Percentiles rank a stretch among this genome's conserved stretches.
Conservation (phyloP, 37 sponge, comb jelly and placozoan species). For the Beroe ovata region DNA sequence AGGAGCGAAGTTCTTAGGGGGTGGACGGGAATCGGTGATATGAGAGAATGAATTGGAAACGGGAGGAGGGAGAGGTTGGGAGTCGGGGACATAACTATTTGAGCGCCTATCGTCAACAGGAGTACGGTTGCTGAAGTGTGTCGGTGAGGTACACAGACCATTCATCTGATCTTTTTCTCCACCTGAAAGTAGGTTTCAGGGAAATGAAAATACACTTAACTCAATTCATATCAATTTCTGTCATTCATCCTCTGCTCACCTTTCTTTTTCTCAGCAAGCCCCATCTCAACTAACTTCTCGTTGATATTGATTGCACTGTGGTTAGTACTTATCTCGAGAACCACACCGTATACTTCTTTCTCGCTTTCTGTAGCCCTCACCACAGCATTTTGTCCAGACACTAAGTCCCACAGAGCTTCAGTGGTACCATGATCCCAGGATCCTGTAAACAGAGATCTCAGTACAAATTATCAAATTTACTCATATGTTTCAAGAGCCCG, state of each 20-base stretch:
- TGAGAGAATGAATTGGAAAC: neutral
- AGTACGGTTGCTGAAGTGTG: neutral
- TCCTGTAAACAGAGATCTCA: too few species aligned
- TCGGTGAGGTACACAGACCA: constrained; percentile 25
- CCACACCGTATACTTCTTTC: constrained; percentile 33
- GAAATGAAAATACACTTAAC: neutral
- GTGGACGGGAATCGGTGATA: neutral
- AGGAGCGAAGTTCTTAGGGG: neutral
- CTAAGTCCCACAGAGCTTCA: constrained; percentile 54
- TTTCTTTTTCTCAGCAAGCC: neutral
- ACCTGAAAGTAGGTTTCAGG: constrained; percentile 16
- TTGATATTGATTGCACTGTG: neutral
- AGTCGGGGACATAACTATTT: neutral
- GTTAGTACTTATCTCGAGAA: neutral
- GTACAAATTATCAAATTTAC: too few species aligned
- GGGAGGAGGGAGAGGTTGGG: neutral
- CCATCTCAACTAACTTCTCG: constrained; percentile 39
- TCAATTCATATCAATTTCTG: neutral
- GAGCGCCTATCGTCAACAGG: neutral
- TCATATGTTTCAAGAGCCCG: too few species aligned
- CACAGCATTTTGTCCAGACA: neutral
- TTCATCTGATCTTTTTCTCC: neutral
- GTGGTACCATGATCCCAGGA: neutral
- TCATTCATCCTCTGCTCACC: neutral
- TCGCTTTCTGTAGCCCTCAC: neutral